Percentiles rank a stretch among this genome's conserved stretches.
Conservation (phyloP, 2,888 invertebrate species). For the Caenorhabditis doughertyi region DNA sequence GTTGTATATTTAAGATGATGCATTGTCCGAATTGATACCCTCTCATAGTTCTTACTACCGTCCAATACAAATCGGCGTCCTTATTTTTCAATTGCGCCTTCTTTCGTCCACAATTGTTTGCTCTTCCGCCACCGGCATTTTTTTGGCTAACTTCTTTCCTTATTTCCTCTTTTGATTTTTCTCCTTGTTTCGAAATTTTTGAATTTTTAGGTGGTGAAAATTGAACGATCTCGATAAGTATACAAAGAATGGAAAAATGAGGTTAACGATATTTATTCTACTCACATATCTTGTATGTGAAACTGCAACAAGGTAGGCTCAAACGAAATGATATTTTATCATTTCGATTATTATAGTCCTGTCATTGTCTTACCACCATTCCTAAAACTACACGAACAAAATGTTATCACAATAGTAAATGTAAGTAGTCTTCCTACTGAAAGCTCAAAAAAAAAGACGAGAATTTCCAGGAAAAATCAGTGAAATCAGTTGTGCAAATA, state of each 20-base stretch:
- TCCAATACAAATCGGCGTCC: constrained; percentile 21
- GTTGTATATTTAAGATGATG: constrained; percentile 13
- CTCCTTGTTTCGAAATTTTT: constrained; percentile 30
- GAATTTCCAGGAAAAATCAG: constrained; percentile 45
- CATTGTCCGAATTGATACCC: constrained; percentile 57
- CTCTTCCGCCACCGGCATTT: constrained; percentile 53
- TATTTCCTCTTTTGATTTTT: constrained; percentile 56
- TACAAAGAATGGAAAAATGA: constrained; percentile 55
- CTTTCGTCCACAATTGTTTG: constrained; percentile 55
- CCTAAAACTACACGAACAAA: constrained; percentile 52
- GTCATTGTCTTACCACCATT: constrained; percentile 62
- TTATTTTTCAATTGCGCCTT: constrained; percentile 49
- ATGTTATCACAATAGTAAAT: constrained; percentile 54
- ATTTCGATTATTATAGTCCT: too few species aligned
- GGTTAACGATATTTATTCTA: constrained; percentile 34
- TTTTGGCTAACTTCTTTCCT: constrained; percentile 40
- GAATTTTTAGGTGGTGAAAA: neutral
- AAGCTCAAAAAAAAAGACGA: neutral
- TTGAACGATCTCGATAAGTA: constrained; percentile 40
- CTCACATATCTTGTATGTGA: constrained; percentile 33
- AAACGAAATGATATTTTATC: neutral
- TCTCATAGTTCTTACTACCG: constrained; percentile 38
- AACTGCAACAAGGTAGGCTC: constrained; percentile 17
- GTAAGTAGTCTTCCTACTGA: constrained; percentile 7
- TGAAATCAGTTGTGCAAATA: constrained; percentile 46